Evolutionary conservation across 2,888 invertebrate genomes (phyloP), one percentile per base, ranked within the genome.

Genomic region (Apotomis capreana): DNA sequence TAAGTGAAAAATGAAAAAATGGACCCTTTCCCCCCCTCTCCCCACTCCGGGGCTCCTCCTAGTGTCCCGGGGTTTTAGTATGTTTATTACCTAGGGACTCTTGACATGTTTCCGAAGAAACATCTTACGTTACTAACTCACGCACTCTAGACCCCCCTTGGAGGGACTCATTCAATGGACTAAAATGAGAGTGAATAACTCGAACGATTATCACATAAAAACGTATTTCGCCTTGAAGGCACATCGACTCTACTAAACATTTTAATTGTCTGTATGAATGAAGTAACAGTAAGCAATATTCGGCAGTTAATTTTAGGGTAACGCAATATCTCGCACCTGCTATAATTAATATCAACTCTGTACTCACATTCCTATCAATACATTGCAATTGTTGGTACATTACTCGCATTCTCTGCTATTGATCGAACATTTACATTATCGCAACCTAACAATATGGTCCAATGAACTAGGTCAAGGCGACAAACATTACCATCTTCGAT

Each of bases 391-490:
- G 61, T 62, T 71, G 61, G 44, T 61, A 70, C 72, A 75, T 62
- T 79, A 71, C 78, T 73, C 74, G 74, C 76, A 75, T 77, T 78
- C 77, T 75, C 76, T 74, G 37, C 13, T 26, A 26, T 10, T 70
- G 64, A 71, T 67, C 68, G 46, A 67, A 62, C 37, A 44, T 37
- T 57, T 58, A 58, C 51, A 44, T 36, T 26, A 26, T 51, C 12
- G 44, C 52, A 54, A 67, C 51, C 51, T 74, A 65, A 76, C 76
- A 75, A 76, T 76, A 78, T 75, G 76, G 74, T 74, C 73, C 65
- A 36, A 61, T 60, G 67, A 79, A 77, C 74, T 78, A 60, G 80
- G 80, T 78, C 82, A 81, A 81, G 82, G 81, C 61, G 67, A 51
- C 69, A 70, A 40, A 68, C 61, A 57, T 71, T 68, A 72, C 59